These are phyloP conservation scores for Budorcas taxicolor DNA, from an alignment of 2,113 vertebrate species.

Conservation along the genomic window DNA sequence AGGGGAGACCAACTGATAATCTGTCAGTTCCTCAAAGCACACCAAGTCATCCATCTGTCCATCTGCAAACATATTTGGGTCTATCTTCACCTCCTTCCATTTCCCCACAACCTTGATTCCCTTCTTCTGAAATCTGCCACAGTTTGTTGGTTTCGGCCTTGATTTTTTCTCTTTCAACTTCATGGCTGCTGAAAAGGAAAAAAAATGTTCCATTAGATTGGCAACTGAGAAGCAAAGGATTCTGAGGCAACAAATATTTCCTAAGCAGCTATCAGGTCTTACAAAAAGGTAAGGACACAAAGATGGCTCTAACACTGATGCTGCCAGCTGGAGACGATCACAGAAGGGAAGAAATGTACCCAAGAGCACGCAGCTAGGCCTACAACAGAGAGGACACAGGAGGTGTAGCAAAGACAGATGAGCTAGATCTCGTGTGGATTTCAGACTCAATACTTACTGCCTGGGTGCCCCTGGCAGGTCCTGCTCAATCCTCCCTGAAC, in stretches of 20 bases:
- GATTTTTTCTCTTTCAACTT: conserved; percentile 78
- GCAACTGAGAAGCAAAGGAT: not conserved
- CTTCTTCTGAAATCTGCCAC: conserved; percentile 73
- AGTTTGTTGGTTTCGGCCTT: conserved; percentile 51
- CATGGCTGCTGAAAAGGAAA: conserved; percentile 77
- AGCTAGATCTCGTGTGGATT: not conserved
- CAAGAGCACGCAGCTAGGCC: not conserved
- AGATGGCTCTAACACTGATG: not conserved
- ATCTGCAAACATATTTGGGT: conserved; percentile 88
- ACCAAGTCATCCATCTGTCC: conserved; percentile 88
- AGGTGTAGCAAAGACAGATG: fast-evolving
- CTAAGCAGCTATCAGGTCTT: not conserved
- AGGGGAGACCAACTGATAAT: conserved; percentile 86
- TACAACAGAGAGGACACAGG: not conserved
- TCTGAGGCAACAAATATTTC: not conserved
- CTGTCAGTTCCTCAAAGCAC: conserved; percentile 93
- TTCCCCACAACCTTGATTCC: conserved; percentile 86
- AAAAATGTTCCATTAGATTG: not conserved
- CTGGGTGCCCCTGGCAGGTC: not conserved
- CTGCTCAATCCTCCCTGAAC: not conserved
- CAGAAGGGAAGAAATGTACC: not conserved
- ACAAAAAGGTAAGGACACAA: not conserved
- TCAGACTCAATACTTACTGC: not conserved
- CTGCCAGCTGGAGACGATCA: not conserved
- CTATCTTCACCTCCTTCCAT: conserved; percentile 89